Conservation (phyloP, 53 echinoderm and acorn worm genomes). For the Pentamera pediparva region DNA sequence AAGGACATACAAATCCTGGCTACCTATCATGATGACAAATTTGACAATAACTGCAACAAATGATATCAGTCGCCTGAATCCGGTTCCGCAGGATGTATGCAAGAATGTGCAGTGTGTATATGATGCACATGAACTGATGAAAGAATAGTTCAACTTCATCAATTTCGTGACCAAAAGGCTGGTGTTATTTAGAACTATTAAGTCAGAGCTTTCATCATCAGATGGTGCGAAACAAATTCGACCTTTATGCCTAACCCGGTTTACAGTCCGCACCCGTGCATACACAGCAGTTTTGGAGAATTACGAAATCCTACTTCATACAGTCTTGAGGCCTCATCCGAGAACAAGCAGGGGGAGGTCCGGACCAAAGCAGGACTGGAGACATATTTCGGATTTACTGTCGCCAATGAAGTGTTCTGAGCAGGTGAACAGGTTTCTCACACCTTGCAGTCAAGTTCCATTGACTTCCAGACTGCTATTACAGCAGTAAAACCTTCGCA, state of each 20-base stretch:
- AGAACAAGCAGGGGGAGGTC: neutral
- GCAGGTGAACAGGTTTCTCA: slow-evolving; percentile 5
- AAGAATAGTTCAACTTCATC: slow-evolving; percentile 23
- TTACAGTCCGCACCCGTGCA: slow-evolving; percentile 2
- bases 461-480: neutral
- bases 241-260: slow-evolving; percentile 41
- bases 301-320: slow-evolving; percentile 19
- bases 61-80: slow-evolving; percentile 19
- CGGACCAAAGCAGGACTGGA: neutral
- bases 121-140: slow-evolving; percentile 16
- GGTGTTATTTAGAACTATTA: neutral
- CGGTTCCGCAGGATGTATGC: slow-evolving; percentile 1
- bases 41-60: too few species aligned
- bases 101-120: neutral
- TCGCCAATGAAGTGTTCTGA: neutral
- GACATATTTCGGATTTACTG: slow-evolving; percentile 1
- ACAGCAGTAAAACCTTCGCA: neutral
- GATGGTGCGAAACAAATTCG: neutral
- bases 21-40: too few species aligned
- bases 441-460: slow-evolving; percentile 1
- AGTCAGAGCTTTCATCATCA: neutral
- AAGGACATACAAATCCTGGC: too few species aligned
- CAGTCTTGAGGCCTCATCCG: slow-evolving; percentile 2
- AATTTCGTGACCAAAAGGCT: slow-evolving; percentile 1
- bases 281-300: slow-evolving; percentile 10